These are phyloP conservation scores for Hyles vespertilio DNA, from an alignment of 1,140 invertebrate genomes.

Conservation along the genomic window DNA sequence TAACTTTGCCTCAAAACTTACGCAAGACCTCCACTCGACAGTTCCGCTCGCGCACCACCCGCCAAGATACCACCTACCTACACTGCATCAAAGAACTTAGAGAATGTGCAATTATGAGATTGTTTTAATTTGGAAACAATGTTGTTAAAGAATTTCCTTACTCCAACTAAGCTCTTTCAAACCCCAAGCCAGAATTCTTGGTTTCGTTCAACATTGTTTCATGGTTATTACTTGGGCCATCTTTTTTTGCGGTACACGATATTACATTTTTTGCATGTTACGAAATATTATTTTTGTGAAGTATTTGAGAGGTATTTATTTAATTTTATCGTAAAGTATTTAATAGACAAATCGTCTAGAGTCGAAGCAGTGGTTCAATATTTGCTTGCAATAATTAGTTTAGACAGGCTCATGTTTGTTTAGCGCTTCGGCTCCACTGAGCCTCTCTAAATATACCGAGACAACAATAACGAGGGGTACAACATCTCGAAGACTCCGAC, in stretches of 20 bases:
- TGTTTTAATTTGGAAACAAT: constrained; percentile 75
- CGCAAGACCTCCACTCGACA: constrained; percentile 28
- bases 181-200: constrained; percentile 67
- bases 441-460: constrained; percentile 35
- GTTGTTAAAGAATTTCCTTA: constrained; percentile 68
- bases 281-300: too few relatives aligned
- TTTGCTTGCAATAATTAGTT: constrained; percentile 14
- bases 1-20: constrained; percentile 72
- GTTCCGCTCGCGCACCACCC: constrained; percentile 13
- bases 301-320: too few relatives aligned
- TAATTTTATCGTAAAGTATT: too few relatives aligned
- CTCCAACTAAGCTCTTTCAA: constrained; percentile 57
- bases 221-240: constrained; percentile 53
- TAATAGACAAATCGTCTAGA: too few relatives aligned
- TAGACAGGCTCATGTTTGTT: constrained; percentile 18
- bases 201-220: constrained; percentile 64
- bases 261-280: too few relatives aligned
- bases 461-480: constrained; percentile 56
- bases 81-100: constrained; percentile 68
- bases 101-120: constrained; percentile 74
- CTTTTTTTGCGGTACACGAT: constrained; percentile 12
- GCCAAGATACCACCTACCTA: constrained; percentile 33
- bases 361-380: too few relatives aligned
- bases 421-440: constrained; percentile 9
- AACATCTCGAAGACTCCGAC: constrained; percentile 50